Evolutionary conservation across 2,797 vertebrate species (phyloP).

Genomic region (Aldrovandia affinis): DNA sequence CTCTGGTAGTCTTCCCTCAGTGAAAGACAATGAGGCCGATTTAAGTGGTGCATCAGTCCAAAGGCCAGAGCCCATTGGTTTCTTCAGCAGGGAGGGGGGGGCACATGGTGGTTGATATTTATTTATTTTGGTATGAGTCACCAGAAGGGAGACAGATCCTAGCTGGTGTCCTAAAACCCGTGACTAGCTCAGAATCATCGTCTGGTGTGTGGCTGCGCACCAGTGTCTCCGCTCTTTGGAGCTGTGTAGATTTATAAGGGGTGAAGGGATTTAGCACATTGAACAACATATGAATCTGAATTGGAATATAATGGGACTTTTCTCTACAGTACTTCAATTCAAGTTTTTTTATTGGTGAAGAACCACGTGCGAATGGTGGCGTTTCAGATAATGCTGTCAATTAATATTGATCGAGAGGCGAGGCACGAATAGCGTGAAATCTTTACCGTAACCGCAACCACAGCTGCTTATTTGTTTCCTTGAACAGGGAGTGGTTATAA

Average conservation of each 20-base stretch:
- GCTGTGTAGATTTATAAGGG: background rate
- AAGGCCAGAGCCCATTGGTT: background rate
- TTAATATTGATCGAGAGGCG: too few relatives aligned
- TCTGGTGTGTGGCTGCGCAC: background rate
- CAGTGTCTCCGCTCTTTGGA: background rate
- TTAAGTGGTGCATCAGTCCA: slow-evolving; percentile 22
- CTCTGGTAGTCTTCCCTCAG: background rate
- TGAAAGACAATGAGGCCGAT: slow-evolving; percentile 19
- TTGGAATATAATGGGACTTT: background rate
- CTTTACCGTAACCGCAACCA: too few relatives aligned
- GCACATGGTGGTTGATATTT: slow-evolving; percentile 38
- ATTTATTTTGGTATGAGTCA: background rate
- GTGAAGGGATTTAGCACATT: background rate
- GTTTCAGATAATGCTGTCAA: background rate
- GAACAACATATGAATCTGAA: background rate
- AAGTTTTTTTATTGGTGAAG: background rate
- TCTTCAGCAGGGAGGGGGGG: background rate
- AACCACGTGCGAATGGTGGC: background rate
- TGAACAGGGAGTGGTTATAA: too few relatives aligned
- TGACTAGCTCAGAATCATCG: background rate
- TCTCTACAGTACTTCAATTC: background rate
- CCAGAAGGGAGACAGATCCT: background rate
- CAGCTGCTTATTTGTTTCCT: too few relatives aligned
- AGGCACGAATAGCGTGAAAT: too few relatives aligned
- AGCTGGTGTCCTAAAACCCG: background rate